Conservation (phyloP, 2,797 vertebrate species). For the Anas capensis region DNA sequence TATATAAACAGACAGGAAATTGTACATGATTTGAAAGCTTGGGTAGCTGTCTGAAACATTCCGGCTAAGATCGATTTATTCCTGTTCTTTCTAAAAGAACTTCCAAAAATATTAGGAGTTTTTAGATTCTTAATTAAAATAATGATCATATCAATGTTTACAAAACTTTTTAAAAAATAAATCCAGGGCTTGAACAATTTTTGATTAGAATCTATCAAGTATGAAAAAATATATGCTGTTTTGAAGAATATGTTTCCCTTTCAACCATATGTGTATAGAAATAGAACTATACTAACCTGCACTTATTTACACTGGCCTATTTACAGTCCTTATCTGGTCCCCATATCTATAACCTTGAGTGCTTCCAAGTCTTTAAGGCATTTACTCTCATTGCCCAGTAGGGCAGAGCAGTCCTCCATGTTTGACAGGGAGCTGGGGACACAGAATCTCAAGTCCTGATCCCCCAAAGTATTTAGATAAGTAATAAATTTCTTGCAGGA, state of each 20-base stretch:
- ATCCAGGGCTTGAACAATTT: neutral
- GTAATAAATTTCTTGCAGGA: neutral
- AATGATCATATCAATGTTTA: neutral
- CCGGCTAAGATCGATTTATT: neutral
- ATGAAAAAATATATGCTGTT: neutral
- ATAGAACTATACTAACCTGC: neutral
- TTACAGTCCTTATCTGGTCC: neutral
- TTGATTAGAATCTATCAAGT: neutral
- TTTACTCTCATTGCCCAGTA: neutral
- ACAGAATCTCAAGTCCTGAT: neutral
- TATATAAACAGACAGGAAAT: neutral
- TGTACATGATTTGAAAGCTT: neutral
- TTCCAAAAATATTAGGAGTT: neutral
- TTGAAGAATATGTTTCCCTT: neutral
- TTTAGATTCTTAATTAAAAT: neutral
- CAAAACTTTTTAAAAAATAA: neutral
- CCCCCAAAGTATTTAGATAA: neutral
- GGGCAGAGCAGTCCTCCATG: neutral
- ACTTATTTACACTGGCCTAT: neutral
- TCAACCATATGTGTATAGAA: neutral
- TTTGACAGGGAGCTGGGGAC: neutral
- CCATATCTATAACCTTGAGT: neutral
- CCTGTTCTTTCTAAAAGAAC: neutral
- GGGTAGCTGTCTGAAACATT: neutral
- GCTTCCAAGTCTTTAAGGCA: neutral